These are phyloP conservation scores for Sebastes kiyomatsui DNA, from an alignment of 2,797 vertebrate species.

Conservation along the genomic window DNA sequence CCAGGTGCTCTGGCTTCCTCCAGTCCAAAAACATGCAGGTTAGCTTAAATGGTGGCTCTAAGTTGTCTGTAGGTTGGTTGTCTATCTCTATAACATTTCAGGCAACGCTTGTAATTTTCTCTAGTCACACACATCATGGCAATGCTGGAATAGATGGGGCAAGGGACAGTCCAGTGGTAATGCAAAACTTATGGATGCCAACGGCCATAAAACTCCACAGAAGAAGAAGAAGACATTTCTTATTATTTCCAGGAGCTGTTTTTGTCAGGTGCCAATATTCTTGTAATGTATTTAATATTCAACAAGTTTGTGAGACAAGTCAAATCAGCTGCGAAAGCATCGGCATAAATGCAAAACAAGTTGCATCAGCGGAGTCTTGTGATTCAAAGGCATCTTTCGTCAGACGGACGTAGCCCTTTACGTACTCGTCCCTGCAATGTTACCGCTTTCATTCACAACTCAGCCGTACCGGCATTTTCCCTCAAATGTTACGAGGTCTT, in stretches of 20 bases:
- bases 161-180: too few relatives aligned
- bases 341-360: neutral
- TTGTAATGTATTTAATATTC: neutral
- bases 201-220: too few relatives aligned
- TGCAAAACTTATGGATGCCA: too few relatives aligned
- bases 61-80: too few relatives aligned
- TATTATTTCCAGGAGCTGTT: neutral
- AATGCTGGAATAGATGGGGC: too few relatives aligned
- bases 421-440: neutral
- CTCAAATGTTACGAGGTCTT: neutral
- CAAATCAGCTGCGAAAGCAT: too few relatives aligned
- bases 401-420: neutral
- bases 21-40: neutral
- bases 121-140: too few relatives aligned
- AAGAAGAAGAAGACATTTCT: too few relatives aligned
- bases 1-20: neutral
- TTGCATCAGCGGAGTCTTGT: neutral
- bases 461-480: neutral
- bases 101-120: too few relatives aligned
- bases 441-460: neutral
- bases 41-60: neutral
- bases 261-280: neutral
- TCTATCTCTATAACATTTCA: rapidly evolving
- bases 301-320: neutral
- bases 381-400: neutral